Evolutionary conservation across 30 jellyfish, hydroid and myxozoan species (phyloP).

Genomic region (Cassiopea xamachana): DNA sequence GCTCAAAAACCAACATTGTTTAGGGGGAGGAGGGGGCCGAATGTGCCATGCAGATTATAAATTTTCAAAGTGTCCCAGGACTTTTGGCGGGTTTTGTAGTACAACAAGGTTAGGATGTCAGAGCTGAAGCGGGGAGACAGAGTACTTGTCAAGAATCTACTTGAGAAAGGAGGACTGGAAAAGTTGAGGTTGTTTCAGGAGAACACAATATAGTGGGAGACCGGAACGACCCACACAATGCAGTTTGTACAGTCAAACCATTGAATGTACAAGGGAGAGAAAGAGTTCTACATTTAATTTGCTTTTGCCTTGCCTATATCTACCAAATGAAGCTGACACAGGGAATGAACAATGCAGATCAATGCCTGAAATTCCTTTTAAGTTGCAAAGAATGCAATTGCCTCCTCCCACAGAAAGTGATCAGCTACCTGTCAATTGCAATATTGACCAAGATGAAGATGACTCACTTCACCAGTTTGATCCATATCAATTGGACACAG

Average conservation of each 20-base stretch:
- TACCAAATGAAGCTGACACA: slow-evolving; percentile 7
- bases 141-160: slow-evolving; percentile 7
- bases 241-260: slow-evolving; percentile 25
- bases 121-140: slow-evolving; percentile 26
- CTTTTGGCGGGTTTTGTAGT: too few relatives aligned
- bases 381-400: not conserved
- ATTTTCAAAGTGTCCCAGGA: too few relatives aligned
- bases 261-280: not conserved
- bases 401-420: not conserved
- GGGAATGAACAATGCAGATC: slow-evolving; percentile 15
- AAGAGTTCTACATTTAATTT: slow-evolving; percentile 17
- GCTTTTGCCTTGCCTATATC: slow-evolving; percentile 25
- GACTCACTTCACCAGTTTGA: not conserved
- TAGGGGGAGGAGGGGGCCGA: too few relatives aligned
- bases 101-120: slow-evolving; percentile 3
- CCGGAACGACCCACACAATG: slow-evolving; percentile 1
- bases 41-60: too few relatives aligned
- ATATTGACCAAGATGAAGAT: slow-evolving; percentile 8
- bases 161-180: slow-evolving; percentile 14
- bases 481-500: slow-evolving; percentile 1
- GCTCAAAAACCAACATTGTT: too few relatives aligned
- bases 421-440: not conserved
- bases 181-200: slow-evolving; percentile 17
- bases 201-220: not conserved
- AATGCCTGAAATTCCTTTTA: not conserved